Base-by-base conservation (phyloP, 2,113 vertebrate species). In the Dinomys branickii region DNA sequence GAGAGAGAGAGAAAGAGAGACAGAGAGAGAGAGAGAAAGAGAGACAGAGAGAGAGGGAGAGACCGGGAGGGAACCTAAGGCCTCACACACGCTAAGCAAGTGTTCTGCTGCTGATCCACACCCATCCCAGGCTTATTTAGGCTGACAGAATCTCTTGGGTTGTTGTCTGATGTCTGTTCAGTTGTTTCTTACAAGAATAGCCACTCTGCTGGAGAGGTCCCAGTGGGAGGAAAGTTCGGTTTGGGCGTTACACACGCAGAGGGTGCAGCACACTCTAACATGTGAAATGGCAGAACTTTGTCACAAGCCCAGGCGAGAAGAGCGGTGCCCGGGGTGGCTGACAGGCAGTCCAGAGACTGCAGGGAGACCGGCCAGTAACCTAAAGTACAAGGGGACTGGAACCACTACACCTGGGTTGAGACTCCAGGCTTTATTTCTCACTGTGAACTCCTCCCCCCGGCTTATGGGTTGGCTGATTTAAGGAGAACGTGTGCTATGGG, bases 301-400 rank as follows among this genome's bases (percentile, higher is more conserved):
- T 22, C 58, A 75, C 84, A 33, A 3, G 35, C 19, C 35, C 54
- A 54, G 8, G 6, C 20, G 75, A 69, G 59, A 58, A 56, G 28
- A 73, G 30, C 6, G 24, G 24, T 9, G 0, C 6, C 12, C 22
- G 24, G 0, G 5, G 56, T 7, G 35, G 19, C 24, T 1, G 19
- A 33, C 1, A 7, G 4, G 14, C n/a, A 14, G 20, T 77, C 38
- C 7, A 4, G 54, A 30, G 61, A 65, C 14, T 17, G 28, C 3
- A 3, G 5, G 8, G 5, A 8, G 47, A 35, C 35, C 26, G 3
- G 11, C 24, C 24, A 3, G 12, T 8, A 3, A 14, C 2, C 3
- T 30, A 35, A 11, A 41, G 88, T 5, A 3, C 4, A 17, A 4
- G 5, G 1, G 0, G 12, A 3, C 6, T 22, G 7, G 2, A 1